Evolutionary conservation across 1,140 invertebrate genomes (phyloP).

Genomic region (Cyphomyrmex costatus): DNA sequence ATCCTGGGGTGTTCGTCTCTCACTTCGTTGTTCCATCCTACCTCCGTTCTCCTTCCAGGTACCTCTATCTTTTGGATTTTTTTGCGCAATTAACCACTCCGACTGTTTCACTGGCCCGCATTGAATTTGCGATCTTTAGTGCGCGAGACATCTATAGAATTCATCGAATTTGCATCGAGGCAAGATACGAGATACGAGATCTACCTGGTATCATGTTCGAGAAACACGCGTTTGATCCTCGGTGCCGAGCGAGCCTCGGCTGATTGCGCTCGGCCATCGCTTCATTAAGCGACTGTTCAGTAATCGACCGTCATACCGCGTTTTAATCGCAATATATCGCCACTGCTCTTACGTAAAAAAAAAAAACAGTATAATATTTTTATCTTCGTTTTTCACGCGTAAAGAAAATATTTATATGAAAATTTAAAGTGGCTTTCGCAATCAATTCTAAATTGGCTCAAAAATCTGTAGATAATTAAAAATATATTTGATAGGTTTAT

Average conservation of each 20-base stretch:
- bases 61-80: slow-evolving; percentile 69
- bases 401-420: background rate
- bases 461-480: background rate
- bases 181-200: slow-evolving; percentile 73
- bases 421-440: background rate
- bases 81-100: slow-evolving; percentile 80
- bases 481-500: background rate
- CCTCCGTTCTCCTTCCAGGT: slow-evolving; percentile 26
- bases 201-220: slow-evolving; percentile 59
- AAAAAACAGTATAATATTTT: slow-evolving; percentile 26
- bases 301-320: slow-evolving; percentile 40
- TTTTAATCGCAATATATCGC: slow-evolving; percentile 30
- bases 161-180: slow-evolving; percentile 75
- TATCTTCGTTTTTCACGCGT: background rate
- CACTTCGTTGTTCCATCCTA: slow-evolving; percentile 36
- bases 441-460: background rate
- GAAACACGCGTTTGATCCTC: slow-evolving; percentile 54
- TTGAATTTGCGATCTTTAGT: slow-evolving; percentile 77
- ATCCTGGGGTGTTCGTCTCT: background rate
- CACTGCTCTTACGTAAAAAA: slow-evolving; percentile 23
- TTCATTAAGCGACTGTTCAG: slow-evolving; percentile 67
- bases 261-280: slow-evolving; percentile 70
- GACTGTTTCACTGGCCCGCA: slow-evolving; percentile 69
- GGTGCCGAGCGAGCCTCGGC: slow-evolving; percentile 62
- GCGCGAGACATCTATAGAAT: slow-evolving; percentile 73